Conservation (phyloP, 2,113 vertebrate species). For the Alethe diademata region DNA sequence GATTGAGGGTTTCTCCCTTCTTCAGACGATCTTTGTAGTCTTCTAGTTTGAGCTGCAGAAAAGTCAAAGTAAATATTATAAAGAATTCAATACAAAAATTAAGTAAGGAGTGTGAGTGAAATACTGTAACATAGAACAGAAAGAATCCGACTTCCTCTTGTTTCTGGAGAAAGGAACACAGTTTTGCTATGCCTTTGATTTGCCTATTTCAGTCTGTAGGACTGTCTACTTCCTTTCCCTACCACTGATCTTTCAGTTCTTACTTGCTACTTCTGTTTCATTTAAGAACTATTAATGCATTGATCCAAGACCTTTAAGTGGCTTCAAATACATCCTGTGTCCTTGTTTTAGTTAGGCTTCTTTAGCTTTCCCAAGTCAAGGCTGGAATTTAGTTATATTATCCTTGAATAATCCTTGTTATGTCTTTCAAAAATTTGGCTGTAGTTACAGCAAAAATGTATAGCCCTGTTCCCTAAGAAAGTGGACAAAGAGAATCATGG, state of each 20-base stretch:
- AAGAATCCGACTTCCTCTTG: background rate
- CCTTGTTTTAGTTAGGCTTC: background rate
- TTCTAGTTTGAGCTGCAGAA: constrained; percentile 82
- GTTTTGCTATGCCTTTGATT: background rate
- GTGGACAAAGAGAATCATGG: background rate
- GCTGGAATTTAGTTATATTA: background rate
- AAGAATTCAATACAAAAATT: background rate
- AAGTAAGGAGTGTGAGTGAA: background rate
- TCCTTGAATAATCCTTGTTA: background rate
- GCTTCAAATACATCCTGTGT: background rate
- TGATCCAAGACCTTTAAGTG: background rate
- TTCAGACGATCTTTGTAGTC: constrained; percentile 83
- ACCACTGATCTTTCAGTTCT: background rate
- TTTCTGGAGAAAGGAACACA: background rate
- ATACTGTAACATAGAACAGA: background rate
- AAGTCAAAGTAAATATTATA: background rate
- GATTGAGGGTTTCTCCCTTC: constrained; percentile 79
- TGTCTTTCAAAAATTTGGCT: background rate
- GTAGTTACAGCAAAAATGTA: background rate
- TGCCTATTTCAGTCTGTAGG: background rate
- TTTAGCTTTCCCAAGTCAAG: background rate
- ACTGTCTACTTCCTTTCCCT: background rate
- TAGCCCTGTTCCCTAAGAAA: background rate
- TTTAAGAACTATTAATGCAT: background rate
- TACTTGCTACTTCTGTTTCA: background rate